Conservation (phyloP, 1,140 invertebrate genomes). For the Dolichoris vasculosae region DNA sequence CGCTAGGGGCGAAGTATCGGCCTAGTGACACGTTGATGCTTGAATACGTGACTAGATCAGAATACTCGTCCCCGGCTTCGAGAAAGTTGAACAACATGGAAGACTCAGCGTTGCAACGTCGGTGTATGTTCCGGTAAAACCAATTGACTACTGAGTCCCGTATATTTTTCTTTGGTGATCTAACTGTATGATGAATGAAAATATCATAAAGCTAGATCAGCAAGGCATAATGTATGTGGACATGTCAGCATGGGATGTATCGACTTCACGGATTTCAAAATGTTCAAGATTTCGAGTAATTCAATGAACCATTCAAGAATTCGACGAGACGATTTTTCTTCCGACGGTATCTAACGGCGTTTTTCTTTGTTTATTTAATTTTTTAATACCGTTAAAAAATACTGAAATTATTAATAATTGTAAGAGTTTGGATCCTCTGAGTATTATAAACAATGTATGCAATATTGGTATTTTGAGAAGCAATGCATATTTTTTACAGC, state of each 20-base stretch:
- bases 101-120: not conserved
- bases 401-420: no score
- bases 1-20: slow-evolving; percentile 64
- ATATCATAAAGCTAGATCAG: slow-evolving; percentile 80
- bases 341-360: no score
- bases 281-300: no score
- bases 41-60: slow-evolving; percentile 75
- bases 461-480: no score
- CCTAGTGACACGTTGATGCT: slow-evolving; percentile 64
- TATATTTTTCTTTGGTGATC: slow-evolving; percentile 78
- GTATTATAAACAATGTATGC: no score
- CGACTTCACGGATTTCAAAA: no score
- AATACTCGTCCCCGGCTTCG: slow-evolving; percentile 68
- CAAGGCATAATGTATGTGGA: slow-evolving; percentile 73
- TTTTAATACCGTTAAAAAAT: no score
- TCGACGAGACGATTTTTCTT: no score
- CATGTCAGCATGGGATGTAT: slow-evolving; percentile 53
- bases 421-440: no score
- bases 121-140: not conserved
- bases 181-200: slow-evolving; percentile 76
- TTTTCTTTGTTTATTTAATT: no score
- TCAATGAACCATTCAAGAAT: no score
- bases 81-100: slow-evolving; percentile 35
- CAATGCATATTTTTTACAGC: no score
- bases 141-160: slow-evolving; percentile 42